Conservation (phyloP, 2,888 invertebrate species). For the Tetropium fuscum region DNA sequence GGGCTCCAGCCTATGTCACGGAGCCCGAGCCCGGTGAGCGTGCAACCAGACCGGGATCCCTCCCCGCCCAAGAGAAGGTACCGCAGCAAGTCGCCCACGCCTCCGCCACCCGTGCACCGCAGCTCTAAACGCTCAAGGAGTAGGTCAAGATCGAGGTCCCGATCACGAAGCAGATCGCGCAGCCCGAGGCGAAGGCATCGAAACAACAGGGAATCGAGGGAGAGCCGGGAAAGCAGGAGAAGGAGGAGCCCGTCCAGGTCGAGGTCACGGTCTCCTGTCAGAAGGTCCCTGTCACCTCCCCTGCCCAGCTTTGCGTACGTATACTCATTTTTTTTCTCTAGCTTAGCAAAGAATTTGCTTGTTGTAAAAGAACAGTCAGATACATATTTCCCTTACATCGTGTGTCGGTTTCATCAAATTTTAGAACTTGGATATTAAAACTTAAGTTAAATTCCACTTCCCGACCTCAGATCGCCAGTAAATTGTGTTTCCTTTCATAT, state of each 20-base stretch:
- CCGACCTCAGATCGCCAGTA: too few species aligned
- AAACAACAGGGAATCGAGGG: slow-evolving; percentile 49
- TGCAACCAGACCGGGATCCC: slow-evolving; percentile 78
- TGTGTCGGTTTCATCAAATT: too few species aligned
- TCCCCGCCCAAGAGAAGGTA: slow-evolving; percentile 82
- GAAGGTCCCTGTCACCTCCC: slow-evolving; percentile 62
- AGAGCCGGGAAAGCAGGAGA: slow-evolving; percentile 54
- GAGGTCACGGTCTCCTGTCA: slow-evolving; percentile 50
- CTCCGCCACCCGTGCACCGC: slow-evolving; percentile 49
- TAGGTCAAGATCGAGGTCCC: slow-evolving; percentile 67
- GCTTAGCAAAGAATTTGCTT: too few species aligned
- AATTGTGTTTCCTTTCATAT: too few species aligned
- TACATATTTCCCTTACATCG: too few species aligned
- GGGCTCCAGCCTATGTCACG: slow-evolving; percentile 80
- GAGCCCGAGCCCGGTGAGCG: slow-evolving; percentile 82
- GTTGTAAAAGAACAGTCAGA: too few species aligned
- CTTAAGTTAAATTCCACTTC: too few species aligned
- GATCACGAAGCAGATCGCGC: slow-evolving; percentile 68
- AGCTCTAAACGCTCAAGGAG: slow-evolving; percentile 53
- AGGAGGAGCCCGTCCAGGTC: slow-evolving; percentile 67
- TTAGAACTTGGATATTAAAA: too few species aligned
- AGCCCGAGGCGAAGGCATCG: slow-evolving; percentile 64
- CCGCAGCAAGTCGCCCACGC: slow-evolving; percentile 72
- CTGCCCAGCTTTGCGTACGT: slow-evolving; percentile 62
- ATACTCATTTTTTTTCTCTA: not conserved